Evolutionary conservation across 2,888 invertebrate species (phyloP), one percentile per base, ranked within the genome.

Genomic region (Drosophila dives): DNA sequence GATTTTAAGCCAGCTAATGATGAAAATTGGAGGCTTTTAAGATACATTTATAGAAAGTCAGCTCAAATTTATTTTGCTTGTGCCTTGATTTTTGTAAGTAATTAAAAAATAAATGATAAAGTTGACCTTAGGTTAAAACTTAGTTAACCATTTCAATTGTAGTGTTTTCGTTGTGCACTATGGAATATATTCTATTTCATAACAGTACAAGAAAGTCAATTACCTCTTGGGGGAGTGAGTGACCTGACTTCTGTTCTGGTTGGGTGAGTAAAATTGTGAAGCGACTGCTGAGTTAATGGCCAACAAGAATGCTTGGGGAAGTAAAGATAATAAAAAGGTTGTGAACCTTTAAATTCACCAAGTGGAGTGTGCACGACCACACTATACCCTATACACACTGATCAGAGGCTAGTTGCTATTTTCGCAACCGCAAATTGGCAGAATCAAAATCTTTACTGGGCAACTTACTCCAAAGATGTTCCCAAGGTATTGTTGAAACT

Each of bases 231-330:
- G 72, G 68, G 51, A 64, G 67, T 67, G 67, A 62, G 54, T 72
- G 62, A 65, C 62, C 68, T 60, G 58, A 48, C 51, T 61, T 67
- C 59, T 71, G 73, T 88, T 86, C 72, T 86, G 86, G 74, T 83
- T 73, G 68, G 89, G 75, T 83, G 74, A 56, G 64, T 50, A 61
- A 66, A 66, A 71, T 69, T 74, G 66, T 74, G 68, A 58, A 75
- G 67, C 73, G 77, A 72, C 80, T 71, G 79, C 62, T 51, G 64
- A 86, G 79, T 81, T 86, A 83, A 89, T 86, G 86, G 81, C 63
- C 73, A 64, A 63, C 84, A 81, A 75, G 83, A 81, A 78, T 69
- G 84, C 73, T 79, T 67, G 68, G 71, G 60, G 69, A 63, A 56
- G 61, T 54, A 50, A 38, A 75, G 64, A 67, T 80, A 72, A 74